These are phyloP conservation scores for Elanoides forficatus DNA, from an alignment of 2,113 vertebrate genomes.

Conservation along the genomic window DNA sequence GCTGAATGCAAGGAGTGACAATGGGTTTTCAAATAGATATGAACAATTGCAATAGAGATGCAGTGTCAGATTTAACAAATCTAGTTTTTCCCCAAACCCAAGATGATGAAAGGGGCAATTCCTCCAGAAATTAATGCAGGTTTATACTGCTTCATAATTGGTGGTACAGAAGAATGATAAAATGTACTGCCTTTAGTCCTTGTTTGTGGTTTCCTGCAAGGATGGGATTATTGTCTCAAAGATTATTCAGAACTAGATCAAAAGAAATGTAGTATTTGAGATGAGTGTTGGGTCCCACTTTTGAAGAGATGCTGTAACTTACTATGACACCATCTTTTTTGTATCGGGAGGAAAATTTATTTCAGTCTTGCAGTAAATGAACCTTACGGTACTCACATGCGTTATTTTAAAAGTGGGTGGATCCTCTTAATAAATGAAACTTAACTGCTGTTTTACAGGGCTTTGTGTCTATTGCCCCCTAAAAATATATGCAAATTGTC, in stretches of 20 bases:
- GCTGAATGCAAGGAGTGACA: not conserved
- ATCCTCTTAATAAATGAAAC: not conserved
- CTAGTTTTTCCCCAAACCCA: not conserved
- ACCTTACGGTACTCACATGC: accelerated
- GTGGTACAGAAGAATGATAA: not conserved
- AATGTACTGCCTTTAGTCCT: not conserved
- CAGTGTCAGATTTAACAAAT: not conserved
- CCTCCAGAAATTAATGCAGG: not conserved
- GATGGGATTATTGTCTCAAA: not conserved
- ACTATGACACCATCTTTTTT: not conserved
- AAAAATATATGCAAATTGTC: conserved; percentile 4
- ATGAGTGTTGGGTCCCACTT: not conserved
- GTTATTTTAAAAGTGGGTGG: not conserved
- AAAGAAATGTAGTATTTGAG: not conserved
- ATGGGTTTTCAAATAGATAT: not conserved
- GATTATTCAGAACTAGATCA: not conserved
- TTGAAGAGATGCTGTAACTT: not conserved
- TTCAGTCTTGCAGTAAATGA: not conserved
- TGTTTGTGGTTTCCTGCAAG: not conserved
- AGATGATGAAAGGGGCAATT: not conserved
- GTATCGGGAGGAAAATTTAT: not conserved
- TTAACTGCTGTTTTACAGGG: not conserved
- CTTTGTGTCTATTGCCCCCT: not conserved
- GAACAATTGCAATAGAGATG: not conserved
- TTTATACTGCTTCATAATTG: not conserved